Evolutionary conservation across 2,113 vertebrate genomes (phyloP), one percentile per base, ranked within the genome.

Genomic region (Mixornis gularis): DNA sequence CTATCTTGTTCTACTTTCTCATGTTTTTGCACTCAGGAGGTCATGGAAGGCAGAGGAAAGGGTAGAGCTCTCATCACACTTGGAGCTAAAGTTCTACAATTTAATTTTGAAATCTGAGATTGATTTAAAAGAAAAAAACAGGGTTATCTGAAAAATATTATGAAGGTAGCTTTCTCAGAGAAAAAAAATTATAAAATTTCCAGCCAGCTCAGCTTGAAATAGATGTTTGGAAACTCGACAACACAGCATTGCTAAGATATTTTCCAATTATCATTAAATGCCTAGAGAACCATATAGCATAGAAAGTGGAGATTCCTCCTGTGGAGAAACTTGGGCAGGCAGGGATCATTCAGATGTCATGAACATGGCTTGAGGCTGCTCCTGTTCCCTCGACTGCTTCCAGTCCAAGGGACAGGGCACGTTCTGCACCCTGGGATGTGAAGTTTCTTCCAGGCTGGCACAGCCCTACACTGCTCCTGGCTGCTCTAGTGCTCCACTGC

Each of bases 371-470:
- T 4, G 6, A 25, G 25, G 49, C 25, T 79, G 48, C 25, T 87
- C n/a, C 34, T n/a, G 29, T 24, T 30, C 20, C 40, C 49, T 21
- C 0, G 0, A 2, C n/a, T 52, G 49, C 40, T 38, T 41, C 34
- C 44, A 71, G 46, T 65, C 44, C 38, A 8, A 18, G 65, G 49
- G 24, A 20, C 1, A 4, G 27, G n/a, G 27, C n/a, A 44, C 0
- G 1, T 56, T 79, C 74, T 7, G 8, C 81, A 44, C 32, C 36
- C 66, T 40, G 44, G 78, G 62, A 19, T 24, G 20, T 0, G 0
- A 8, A 12, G 25, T 5, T 40, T 7, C 32, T 60, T 49, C 76
- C 46, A 43, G 53, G 36, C 41, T 3, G 12, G 32, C 48, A 34
- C n/a, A 14, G 22, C 43, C 38, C 41, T 8, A 2, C 16, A 0